These are phyloP conservation scores for Mustela nigripes DNA, from an alignment of 2,113 vertebrate genomes.

Conservation along the genomic window DNA sequence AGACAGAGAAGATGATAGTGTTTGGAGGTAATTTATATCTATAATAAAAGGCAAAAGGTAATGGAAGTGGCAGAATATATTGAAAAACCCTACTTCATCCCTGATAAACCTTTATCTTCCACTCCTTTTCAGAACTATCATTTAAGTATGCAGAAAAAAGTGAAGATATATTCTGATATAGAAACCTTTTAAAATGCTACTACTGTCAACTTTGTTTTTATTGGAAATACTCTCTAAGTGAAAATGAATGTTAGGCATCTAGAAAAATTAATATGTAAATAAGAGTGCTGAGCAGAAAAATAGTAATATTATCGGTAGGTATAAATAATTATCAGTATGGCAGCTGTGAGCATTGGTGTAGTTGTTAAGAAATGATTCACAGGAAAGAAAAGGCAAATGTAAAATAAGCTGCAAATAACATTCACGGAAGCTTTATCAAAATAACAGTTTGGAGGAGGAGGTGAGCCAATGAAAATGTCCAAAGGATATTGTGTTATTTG, in stretches of 20 bases:
- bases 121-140: not conserved
- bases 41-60: not conserved
- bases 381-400: not conserved
- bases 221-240: not conserved
- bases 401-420: not conserved
- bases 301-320: not conserved
- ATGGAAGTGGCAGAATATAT: not conserved
- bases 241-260: not conserved
- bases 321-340: not conserved
- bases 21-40: not conserved
- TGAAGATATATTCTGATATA: not conserved
- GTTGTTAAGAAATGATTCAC: not conserved
- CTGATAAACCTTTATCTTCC: not conserved
- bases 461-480: not conserved
- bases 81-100: not conserved
- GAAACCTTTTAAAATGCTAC: not conserved
- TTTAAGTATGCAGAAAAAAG: not conserved
- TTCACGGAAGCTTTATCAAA: not conserved
- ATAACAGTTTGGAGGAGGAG: not conserved
- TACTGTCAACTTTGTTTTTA: not conserved
- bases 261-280: not conserved
- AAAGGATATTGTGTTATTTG: not conserved
- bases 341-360: not conserved
- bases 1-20: not conserved
- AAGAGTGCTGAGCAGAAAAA: not conserved